Percentiles rank a stretch among this genome's conserved stretches.
phyloP scores from a whole-genome alignment of 1,140 invertebrate species.

The Pantala flavescens region DNA sequence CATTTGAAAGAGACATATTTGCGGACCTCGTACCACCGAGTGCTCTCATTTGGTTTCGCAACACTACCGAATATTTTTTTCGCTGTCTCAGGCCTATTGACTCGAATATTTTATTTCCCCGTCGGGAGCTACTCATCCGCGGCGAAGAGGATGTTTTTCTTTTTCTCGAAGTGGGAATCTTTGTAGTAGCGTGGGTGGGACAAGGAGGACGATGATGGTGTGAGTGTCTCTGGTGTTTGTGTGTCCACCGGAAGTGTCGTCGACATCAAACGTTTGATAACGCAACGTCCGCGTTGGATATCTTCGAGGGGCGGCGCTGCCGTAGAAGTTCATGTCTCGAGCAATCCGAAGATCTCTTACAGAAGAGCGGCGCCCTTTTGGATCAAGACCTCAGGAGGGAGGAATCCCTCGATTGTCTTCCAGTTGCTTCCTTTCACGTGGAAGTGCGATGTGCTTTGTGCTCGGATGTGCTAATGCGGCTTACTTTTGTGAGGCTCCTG shows the following conservation, averaged over 20 bases:
- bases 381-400: too few species aligned
- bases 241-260: neutral
- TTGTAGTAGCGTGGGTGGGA: too few species aligned
- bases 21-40: neutral
- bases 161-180: neutral
- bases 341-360: too few species aligned
- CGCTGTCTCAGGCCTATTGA: neutral
- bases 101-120: neutral
- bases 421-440: too few species aligned
- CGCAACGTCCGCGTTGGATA: neutral
- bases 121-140: neutral
- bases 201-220: too few species aligned
- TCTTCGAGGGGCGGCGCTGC: neutral
- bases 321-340: too few species aligned
- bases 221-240: neutral
- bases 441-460: too few species aligned
- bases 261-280: neutral
- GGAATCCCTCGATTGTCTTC: too few species aligned
- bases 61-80: neutral
- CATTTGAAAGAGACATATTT: neutral
- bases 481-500: too few species aligned
- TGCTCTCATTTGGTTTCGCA: neutral
- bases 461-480: too few species aligned
- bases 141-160: neutral
- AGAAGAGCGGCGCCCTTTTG: too few species aligned